These are phyloP conservation scores for Hippocampus comes DNA, from an alignment of 2,113 vertebrate species.

Conservation along the genomic window DNA sequence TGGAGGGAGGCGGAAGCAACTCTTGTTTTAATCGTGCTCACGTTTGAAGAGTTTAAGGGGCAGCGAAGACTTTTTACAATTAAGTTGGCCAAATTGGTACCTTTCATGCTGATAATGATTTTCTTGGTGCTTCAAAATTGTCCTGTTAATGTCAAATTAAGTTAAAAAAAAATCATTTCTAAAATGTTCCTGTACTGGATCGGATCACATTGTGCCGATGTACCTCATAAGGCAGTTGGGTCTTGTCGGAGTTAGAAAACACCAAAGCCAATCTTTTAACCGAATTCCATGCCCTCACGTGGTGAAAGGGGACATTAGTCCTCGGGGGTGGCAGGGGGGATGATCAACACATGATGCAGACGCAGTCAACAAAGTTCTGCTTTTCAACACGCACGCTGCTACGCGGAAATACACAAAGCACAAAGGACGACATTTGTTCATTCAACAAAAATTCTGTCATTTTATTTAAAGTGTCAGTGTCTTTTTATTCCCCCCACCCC, in stretches of 20 bases:
- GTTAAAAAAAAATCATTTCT: too few relatives aligned
- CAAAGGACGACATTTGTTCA: constrained; percentile 2
- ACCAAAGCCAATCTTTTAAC: constrained; percentile 18
- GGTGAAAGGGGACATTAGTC: constrained; percentile 30
- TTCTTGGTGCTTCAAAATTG: neutral
- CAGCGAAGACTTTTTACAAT: neutral
- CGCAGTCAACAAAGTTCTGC: constrained; percentile 49
- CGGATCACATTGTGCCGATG: neutral
- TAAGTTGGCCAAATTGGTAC: neutral
- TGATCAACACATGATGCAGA: constrained; percentile 68
- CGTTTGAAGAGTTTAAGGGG: constrained; percentile 7
- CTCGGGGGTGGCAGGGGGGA: constrained; percentile 36
- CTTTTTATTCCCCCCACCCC: too few relatives aligned
- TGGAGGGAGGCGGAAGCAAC: constrained; percentile 12
- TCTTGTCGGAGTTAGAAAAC: neutral
- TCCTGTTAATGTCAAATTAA: neutral
- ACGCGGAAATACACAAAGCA: constrained; percentile 3
- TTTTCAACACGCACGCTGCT: constrained; percentile 17
- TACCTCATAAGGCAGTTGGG: too few relatives aligned
- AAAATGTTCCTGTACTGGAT: neutral
- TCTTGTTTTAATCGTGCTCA: constrained; percentile 2
- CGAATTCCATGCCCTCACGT: constrained; percentile 37
- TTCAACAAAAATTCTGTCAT: too few relatives aligned
- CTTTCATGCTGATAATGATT: neutral
- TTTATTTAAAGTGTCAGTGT: too few relatives aligned